These are phyloP conservation scores for Amiota communis DNA, from an alignment of 2,888 invertebrate genomes.

Conservation along the genomic window DNA sequence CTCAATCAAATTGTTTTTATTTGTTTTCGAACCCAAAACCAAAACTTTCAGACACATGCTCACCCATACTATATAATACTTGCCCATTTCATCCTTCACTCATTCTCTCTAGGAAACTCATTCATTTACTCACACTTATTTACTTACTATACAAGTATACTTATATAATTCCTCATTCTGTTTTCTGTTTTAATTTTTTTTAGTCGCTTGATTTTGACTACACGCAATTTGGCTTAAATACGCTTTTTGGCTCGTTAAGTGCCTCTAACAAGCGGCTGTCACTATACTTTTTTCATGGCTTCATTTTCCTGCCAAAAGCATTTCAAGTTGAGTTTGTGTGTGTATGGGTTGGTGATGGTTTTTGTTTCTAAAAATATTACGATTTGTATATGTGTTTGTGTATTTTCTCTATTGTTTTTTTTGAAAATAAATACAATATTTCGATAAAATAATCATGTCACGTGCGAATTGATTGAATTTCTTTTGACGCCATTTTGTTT, in stretches of 20 bases:
- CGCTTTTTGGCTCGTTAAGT: conserved; percentile 64
- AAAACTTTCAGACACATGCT: conserved; percentile 30
- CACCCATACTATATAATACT: conserved; percentile 18
- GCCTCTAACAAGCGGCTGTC: conserved; percentile 54
- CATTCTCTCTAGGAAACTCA: too few species aligned
- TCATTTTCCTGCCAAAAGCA: neutral
- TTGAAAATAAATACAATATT: conserved; percentile 54
- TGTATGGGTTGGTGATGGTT: conserved; percentile 46
- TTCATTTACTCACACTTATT: neutral
- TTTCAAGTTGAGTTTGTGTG: conserved; percentile 29
- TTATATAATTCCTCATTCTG: neutral
- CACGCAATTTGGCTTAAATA: conserved; percentile 58
- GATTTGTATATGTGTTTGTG: conserved; percentile 20
- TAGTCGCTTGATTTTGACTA: conserved; percentile 32
- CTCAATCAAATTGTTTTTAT: conserved; percentile 65
- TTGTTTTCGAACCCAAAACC: conserved; percentile 49
- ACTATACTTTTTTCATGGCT: conserved; percentile 1
- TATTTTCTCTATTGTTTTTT: conserved; percentile 9
- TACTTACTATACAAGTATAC: neutral
- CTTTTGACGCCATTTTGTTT: conserved; percentile 55
- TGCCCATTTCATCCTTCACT: conserved; percentile 4
- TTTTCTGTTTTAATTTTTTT: conserved; percentile 24
- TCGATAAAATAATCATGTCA: conserved; percentile 68
- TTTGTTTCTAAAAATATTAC: neutral
- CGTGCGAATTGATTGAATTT: conserved; percentile 69